Evolutionary conservation across 2,113 vertebrate species (phyloP).

Genomic region (Acrocephalus kingi): DNA sequence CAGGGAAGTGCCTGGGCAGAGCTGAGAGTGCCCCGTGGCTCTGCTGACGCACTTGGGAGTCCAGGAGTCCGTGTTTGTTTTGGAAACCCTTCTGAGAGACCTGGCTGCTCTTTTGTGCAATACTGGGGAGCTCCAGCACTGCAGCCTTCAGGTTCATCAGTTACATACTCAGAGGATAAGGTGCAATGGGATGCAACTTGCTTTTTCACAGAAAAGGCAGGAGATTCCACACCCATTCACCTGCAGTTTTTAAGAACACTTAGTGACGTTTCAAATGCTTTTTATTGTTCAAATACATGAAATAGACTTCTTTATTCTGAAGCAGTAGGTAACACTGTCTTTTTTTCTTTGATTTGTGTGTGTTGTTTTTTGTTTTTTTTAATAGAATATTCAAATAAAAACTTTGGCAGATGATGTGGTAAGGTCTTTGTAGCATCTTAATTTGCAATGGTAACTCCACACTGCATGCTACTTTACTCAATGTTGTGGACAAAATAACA

Average conservation of each 20-base stretch:
- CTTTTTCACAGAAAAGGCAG: background rate
- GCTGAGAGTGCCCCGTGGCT: background rate
- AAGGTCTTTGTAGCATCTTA: conserved; percentile 82
- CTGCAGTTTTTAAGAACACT: background rate
- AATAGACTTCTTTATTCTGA: background rate
- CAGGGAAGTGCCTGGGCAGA: background rate
- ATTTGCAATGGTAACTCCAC: conserved; percentile 63
- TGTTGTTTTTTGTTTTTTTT: conserved; percentile 67
- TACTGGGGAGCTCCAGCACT: background rate
- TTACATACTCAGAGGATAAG: background rate
- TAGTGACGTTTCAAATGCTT: background rate
- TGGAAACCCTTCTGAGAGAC: background rate
- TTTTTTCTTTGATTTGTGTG: conserved; percentile 76
- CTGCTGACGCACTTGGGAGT: background rate
- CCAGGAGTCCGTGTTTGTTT: background rate
- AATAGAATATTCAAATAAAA: conserved; percentile 99
- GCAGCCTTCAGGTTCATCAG: background rate
- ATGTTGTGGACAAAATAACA: conserved; percentile 65
- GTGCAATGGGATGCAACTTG: background rate
- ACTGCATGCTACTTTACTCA: conserved; percentile 74
- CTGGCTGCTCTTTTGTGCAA: background rate
- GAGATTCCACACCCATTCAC: rapidly evolving
- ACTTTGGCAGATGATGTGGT: conserved; percentile 99
- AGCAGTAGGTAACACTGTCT: conserved; percentile 67
- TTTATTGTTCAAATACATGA: background rate